Evolutionary conservation across 1,140 invertebrate genomes (phyloP), one percentile per base, ranked within the genome.

Genomic region (Leptopilina boulardi): DNA sequence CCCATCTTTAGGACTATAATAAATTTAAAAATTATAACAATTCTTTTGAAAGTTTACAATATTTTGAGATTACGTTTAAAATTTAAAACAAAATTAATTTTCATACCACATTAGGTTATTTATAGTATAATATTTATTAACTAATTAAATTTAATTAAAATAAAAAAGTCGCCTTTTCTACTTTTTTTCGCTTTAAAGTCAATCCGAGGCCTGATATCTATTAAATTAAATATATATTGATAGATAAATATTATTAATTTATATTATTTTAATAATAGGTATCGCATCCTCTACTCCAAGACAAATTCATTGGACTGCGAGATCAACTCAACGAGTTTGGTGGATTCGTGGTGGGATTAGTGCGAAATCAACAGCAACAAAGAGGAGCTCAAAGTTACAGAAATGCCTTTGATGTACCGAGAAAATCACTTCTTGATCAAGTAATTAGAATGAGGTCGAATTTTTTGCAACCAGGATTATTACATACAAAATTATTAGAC

Each of bases 401-500:
- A 84, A 99, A 99, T 92, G 97, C 98, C 0, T 99, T 98, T 86
- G 98, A 99, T 91, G 98, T 99, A 88, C 95, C 96, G 18, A 92
- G 98, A 70, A 93, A 95, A 81, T 94, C 96, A 85, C 91, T 99
- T 13, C 92, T 99, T 38, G 97, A 99, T 92, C 97, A 99, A 92
- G 95, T 99, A 76, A 94, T 96, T 10, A 92, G 97, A 84, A 99
- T 99, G 97, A 94, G 98, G 73, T 95, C 96, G 13, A 99, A 99
- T 88, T 98, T 99, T 89, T 91, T 99, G 19, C 96, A 97, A 85
- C 94, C 95, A 30, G 93, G 95, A 3, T 91, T 96, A 13, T 92
- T 92, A 23, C 93, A 95, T 80, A 95, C 94, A 0, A 94, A 95
- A 83, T 89, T 98, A 44, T 93, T 97, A 74, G 96, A 98, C 88